Base-by-base conservation (phyloP, 2,888 invertebrate genomes). In the Cataglyphis rosenhaueri region DNA sequence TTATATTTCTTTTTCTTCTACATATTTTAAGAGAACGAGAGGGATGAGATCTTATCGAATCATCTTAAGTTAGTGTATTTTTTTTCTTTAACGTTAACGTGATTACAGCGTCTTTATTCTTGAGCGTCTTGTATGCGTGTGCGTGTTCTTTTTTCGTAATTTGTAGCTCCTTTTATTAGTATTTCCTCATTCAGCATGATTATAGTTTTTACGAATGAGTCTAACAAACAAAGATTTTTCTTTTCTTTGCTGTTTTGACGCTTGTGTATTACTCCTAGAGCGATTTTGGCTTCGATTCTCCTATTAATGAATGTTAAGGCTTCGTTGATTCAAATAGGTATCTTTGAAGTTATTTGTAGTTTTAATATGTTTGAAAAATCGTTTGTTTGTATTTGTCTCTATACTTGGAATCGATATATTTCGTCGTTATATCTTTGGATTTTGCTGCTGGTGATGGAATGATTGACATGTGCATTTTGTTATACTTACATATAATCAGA, bases 401-500 rank as follows among this genome's bases (percentile, higher is more conserved):
- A 38, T 87, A 86, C 65, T 86, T 83, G 84, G 61, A 86, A 84
- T 73, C 81, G 74, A 83, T 76, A 62, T 85, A 79, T 55, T 52
- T 84, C 82, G 64, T 85, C 75, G 84, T 86, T 85, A 85, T 81
- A 82, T 82, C 70, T 84, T 52, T 85, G 85, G 62, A 73, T 73
- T 52, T 76, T 87, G 82, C 62, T 86, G 85, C 85, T 90, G 93
- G 93, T 93, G 93, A 91, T 93, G 93, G 93, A 93, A 91, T 92
- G 84, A 87, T 90, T 86, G 76, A 83, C 70, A 86, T 86, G 82
- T 85, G 86, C 88, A 91, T 84, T 87, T 88, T 91, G 85, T 88
- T 90, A 85, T 83, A 88, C 85, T 74, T 81, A 85, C 65, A 83
- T 86, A 87, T 84, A 79, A 83, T 84, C 85, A 68, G 71, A 90